A percentile compares a stretch with the other conserved stretches of the same genome.
These are phyloP conservation scores for Prenolepis imparis DNA, from an alignment of 2,888 invertebrate species.

Conservation along the genomic window DNA sequence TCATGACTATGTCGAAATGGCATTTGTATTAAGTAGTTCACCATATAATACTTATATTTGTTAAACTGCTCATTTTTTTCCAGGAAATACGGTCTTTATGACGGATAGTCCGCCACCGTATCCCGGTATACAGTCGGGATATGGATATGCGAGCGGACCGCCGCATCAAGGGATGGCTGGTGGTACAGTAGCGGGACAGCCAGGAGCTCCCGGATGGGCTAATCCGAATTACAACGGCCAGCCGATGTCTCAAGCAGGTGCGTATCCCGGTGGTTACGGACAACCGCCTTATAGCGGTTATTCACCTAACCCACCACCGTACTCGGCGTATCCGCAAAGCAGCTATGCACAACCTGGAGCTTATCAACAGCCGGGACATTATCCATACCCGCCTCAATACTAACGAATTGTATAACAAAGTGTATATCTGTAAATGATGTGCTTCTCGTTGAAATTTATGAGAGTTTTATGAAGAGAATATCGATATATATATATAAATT, in stretches of 20 bases:
- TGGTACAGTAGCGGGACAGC: conserved; percentile 75
- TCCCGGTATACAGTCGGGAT: conserved; percentile 92
- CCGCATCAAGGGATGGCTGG: conserved; percentile 79
- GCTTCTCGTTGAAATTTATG: conserved; percentile 7
- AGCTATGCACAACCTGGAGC: conserved; percentile 69
- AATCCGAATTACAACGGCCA: conserved; percentile 84
- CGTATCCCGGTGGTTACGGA: conserved; percentile 81
- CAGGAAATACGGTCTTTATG: conserved; percentile 95
- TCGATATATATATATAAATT: neutral
- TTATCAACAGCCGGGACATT: conserved; percentile 80
- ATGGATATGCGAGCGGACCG: conserved; percentile 83
- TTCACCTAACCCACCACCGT: conserved; percentile 83
- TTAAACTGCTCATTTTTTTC: conserved; percentile 38
- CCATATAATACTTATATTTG: neutral
- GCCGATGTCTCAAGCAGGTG: conserved; percentile 85
- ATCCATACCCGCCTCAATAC: conserved; percentile 77
- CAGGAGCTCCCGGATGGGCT: conserved; percentile 83
- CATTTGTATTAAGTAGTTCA: neutral
- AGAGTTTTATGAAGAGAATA: neutral
- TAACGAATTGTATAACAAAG: conserved; percentile 63
- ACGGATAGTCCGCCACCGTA: conserved; percentile 97
- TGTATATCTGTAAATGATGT: conserved; percentile 13
- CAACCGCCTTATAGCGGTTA: conserved; percentile 81
- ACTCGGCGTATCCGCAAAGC: conserved; percentile 78
- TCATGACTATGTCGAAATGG: neutral